Base-by-base conservation (phyloP, 1,140 invertebrate genomes). In the Bathynomus jamesi region DNA sequence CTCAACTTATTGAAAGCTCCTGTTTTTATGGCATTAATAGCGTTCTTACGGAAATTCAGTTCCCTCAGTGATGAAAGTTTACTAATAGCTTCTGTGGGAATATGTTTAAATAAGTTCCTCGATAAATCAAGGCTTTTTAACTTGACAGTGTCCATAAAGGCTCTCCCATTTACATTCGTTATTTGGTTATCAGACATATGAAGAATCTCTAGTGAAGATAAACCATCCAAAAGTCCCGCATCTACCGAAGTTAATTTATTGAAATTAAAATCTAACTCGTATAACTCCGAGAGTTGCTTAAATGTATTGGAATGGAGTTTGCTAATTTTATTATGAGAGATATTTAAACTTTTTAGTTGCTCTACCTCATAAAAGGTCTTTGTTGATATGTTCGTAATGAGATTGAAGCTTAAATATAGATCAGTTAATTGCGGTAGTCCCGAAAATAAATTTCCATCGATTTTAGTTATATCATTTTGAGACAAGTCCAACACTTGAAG, bases 171-270 rank as follows among this genome's bases (percentile, higher is more conserved):
- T 5, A 94, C 80, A 1, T 80, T 82, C 0, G 85, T 84, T 27
- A 94, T 89, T 74, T 89, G 86, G 80, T 94, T 94, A 76, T 86
- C 86, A 31, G 87, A 82, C 77, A 93, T 80, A 78, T 89, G 86
- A n/a, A 95, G 82, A 74, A 90, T 86, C 80, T 94, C 91, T 61
- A 94, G 82, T 61, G 88, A 84, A 0, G 91, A 90, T 21, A 93
- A 80, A 13, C 89, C 90, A 17, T 88, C 87, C 5, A 79, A 71
- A 5, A 77, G 31, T 3, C 71, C 62, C 28, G 67, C 69, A 4
- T 91, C 85, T 64, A 93, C 85, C 78, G 88, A 86, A 5, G 86
- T 80, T 24, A 95, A 79, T 74, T 87, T 83, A 81, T 95, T 95
- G 78, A 85, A 85, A 75, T 91, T 89, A 3, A 91, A 82, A 79